Percentiles rank a stretch among this genome's conserved stretches.
Evolutionary conservation across 1,140 invertebrate species (phyloP).

Genomic region (Diachasma alloeum): DNA sequence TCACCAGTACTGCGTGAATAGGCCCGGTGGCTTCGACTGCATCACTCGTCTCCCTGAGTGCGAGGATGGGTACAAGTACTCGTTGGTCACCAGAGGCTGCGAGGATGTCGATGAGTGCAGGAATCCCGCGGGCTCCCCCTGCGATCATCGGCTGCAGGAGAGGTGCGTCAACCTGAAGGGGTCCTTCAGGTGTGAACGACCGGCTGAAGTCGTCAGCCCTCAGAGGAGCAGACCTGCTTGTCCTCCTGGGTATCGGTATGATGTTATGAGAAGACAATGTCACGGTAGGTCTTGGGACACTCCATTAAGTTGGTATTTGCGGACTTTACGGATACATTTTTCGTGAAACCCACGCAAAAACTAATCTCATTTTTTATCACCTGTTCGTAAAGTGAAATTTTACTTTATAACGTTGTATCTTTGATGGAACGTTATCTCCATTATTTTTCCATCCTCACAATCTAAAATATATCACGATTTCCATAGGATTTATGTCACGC

Average conservation of each 20-base stretch:
- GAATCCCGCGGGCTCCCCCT: slow-evolving; percentile 45
- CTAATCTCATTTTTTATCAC: no score
- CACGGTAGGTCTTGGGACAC: slow-evolving; percentile 72
- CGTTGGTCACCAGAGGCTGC: slow-evolving; percentile 57
- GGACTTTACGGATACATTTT: no score
- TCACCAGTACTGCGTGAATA: slow-evolving; percentile 65
- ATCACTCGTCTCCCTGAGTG: slow-evolving; percentile 51
- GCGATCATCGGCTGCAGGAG: slow-evolving; percentile 61
- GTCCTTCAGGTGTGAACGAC: slow-evolving; percentile 67
- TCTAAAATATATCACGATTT: no score
- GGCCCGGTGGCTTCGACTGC: slow-evolving; percentile 65
- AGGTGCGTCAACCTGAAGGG: slow-evolving; percentile 69
- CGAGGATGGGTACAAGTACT: slow-evolving; percentile 50
- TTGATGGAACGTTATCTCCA: no score
- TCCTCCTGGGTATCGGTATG: slow-evolving; percentile 81
- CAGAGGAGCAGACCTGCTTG: slow-evolving; percentile 66
- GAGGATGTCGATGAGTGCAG: slow-evolving; percentile 74
- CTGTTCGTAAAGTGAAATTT: no score
- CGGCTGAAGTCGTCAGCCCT: slow-evolving; percentile 48
- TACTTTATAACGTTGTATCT: no score
- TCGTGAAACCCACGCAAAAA: no score
- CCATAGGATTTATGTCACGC: no score
- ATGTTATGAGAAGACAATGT: slow-evolving; percentile 74
- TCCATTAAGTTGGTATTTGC: no score
- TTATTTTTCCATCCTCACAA: no score